Base-by-base conservation (phyloP, 2,888 invertebrate genomes). In the Subacronicta megacephala region DNA sequence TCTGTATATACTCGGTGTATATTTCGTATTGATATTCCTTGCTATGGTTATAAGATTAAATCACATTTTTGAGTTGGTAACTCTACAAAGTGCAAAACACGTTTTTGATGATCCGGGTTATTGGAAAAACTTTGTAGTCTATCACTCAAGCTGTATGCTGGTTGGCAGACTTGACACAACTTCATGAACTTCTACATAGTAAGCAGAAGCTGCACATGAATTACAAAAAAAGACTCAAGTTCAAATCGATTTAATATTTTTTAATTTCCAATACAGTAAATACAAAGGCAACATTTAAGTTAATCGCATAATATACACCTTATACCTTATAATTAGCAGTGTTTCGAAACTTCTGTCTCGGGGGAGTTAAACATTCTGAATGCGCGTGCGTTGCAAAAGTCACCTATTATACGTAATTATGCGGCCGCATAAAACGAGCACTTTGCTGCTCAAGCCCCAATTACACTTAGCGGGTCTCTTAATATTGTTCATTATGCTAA, bases 401-500 rank as follows among this genome's bases (percentile, higher is more conserved):
- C 85, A 80, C 87, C 90, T 90, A 92, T 92, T 92, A 92, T 85
- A 84, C 75, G 84, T 86, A 92, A 93, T 93, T 92, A 93, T 89
- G 87, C 82, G 88, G 88, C 88, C 87, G 87, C 90, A 87, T 92
- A 90, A 90, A 87, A 87, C 82, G 87, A 87, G 84, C 88, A 89
- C 85, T 90, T 89, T 82, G 87, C 88, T 88, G 86, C 83, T 83
- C 87, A 81, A 83, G 83, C 84, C 84, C 87, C 90, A 90, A 91
- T 92, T 90, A 90, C 83, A 88, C 87, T 89, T 89, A 88, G 87
- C 85, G 83, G 85, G 75, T 78, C 85, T 88, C 88, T 91, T 90
- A 92, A 91, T 92, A 90, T 92, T 89, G 87, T 92, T 90, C 89
- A 92, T 93, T 90, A 90, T 87, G 83, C 79, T 86, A 86, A 89